Evolutionary conservation across 2,888 invertebrate genomes (phyloP), one percentile per base, ranked within the genome.

Genomic region (Empis livida): DNA sequence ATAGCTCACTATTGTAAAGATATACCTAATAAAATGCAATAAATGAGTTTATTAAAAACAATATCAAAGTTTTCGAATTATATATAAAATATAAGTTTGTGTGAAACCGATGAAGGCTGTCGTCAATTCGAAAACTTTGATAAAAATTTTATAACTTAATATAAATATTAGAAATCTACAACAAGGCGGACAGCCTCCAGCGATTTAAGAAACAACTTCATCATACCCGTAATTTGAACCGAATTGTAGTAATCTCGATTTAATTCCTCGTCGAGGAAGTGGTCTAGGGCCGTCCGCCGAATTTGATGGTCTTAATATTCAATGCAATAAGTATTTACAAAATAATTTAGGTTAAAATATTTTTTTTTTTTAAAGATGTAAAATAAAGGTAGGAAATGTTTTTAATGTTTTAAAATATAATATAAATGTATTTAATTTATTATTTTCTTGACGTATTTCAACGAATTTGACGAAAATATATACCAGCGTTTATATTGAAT

Each of bases 1-100:
- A 74, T 95, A 95, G 72, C 94, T 94, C 63, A 91, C 86, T 65
- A 95, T 95, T 56, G 94, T 95, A 74, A 95, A 95, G 65, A 93
- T 78, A 71, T 94, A 95, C 75, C 95, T 95, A 79, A 48, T 77
- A 75, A 56, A 57, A 48, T 27, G 23, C 23, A 27, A 27, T 27
- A 27, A 27, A 6, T 27, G 23, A 27, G 23, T 27, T 27, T 27
- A 27, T 27, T 27, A 27, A 44, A 10, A 27, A 44, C n/a, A 43
- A 42, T 50, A 56, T 62, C 64, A 65, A 65, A 65, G 65, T 62
- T 65, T 65, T 65, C 66, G 65, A 65, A 64, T 62, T 49, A 42
- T 43, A 51, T 47, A 42, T 55, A 51, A 54, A 52, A 58, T 55
- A 51, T 52, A 60, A 63, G 23, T 2, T 20, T 63, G 62, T 60